Percentiles rank a stretch among this genome's conserved stretches.
These are phyloP conservation scores for Leucoma salicis DNA, from an alignment of 2,888 invertebrate species.

Conservation along the genomic window DNA sequence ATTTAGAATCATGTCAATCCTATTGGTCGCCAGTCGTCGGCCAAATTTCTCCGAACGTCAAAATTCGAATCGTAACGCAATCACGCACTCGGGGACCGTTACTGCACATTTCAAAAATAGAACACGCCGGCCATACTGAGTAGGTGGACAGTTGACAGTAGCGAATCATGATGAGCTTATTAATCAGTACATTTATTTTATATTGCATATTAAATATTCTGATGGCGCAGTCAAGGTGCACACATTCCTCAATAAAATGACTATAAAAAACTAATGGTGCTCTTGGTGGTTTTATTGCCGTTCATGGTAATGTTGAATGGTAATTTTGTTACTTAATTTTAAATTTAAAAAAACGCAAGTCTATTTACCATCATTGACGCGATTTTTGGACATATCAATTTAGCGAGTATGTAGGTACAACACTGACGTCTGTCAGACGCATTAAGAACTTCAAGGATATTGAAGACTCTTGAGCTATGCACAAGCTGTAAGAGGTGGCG, in stretches of 20 bases:
- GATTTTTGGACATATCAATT: too few species aligned
- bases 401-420: too few species aligned
- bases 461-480: too few species aligned
- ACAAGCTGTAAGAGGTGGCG: too few species aligned
- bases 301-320: slow-evolving; percentile 33
- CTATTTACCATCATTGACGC: too few species aligned
- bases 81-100: slow-evolving; percentile 76
- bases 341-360: too few species aligned
- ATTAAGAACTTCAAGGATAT: too few species aligned
- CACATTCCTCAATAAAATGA: slow-evolving; percentile 52
- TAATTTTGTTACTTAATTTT: slow-evolving; percentile 16
- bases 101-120: slow-evolving; percentile 81
- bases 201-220: slow-evolving; percentile 71
- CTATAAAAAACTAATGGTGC: slow-evolving; percentile 45
- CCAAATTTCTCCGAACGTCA: slow-evolving; percentile 78
- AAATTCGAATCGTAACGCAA: slow-evolving; percentile 73
- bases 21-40: slow-evolving; percentile 51
- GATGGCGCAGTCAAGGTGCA: slow-evolving; percentile 48
- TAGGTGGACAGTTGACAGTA: slow-evolving; percentile 61
- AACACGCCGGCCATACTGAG: slow-evolving; percentile 78
- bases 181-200: slow-evolving; percentile 77
- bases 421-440: too few species aligned
- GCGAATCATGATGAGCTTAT: slow-evolving; percentile 70
- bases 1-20: slow-evolving; percentile 36
- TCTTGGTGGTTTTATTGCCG: slow-evolving; percentile 34